Evolutionary conservation across 2,888 invertebrate species (phyloP), one percentile per base, ranked within the genome.

Genomic region (Odontocolon sp.): DNA sequence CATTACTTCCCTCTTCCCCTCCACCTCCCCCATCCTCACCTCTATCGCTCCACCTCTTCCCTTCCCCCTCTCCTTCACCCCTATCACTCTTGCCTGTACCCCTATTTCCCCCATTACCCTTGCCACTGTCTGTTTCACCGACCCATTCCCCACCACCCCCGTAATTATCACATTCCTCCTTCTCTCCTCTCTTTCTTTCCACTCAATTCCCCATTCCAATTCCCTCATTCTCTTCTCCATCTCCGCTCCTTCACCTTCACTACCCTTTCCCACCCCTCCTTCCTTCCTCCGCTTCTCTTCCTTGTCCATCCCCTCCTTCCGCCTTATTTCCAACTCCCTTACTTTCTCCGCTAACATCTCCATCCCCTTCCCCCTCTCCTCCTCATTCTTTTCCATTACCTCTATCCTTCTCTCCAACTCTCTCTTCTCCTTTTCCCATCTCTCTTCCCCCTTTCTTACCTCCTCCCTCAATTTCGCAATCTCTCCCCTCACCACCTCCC

Each of bases 1-100:
- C 56, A 67, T 56, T 1, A 67, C 45, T 14, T 67, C 45, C 26
- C 5, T 68, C 18, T 68, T 47, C 2, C 23, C 54, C 6, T 54
- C 45, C 14, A 45, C 2, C 8, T 8, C 14, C 26, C 57, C 56
- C 45, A 67, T 23, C 14, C 8, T 45, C 5, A 47, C 67, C 33
- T 36, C 67, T 2, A 9, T 36, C 36, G 4, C n/a, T 2, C n/a
- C 36, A 2, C 3, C 36, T 31, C 52, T 2, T 14, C 28, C 3
- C 28, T 14, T 5, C 14, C 52, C 9, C 2, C 6, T 26, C 14
- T 52, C 52, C 31, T n/a, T 36, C 8, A 8, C 36, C n/a, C n/a
- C 36, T n/a, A 36, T n/a, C 36, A 6, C 36, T n/a, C 9, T 36
- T 8, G 3, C 4, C 4, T 36, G 36, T 6, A 28, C 28, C 11